Evolutionary conservation across 1,140 invertebrate genomes (phyloP).

Genomic region (Helicoverpa zea): DNA sequence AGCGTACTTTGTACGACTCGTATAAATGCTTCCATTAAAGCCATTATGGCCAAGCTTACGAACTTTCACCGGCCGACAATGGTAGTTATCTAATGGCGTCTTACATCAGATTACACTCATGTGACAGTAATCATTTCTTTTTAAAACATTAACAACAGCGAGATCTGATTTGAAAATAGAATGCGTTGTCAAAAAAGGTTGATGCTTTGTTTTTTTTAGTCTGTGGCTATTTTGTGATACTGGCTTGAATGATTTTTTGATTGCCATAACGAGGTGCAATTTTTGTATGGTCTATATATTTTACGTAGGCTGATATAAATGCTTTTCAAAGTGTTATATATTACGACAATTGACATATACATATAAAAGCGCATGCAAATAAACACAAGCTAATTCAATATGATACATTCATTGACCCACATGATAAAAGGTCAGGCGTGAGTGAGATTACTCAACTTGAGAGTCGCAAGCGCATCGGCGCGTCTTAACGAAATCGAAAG

Average conservation of each 20-base stretch:
- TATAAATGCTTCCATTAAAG: conserved; percentile 29
- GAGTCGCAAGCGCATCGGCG: conserved; percentile 56
- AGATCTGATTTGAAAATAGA: conserved; percentile 14
- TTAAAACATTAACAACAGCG: conserved; percentile 33
- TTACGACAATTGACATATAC: conserved; percentile 17
- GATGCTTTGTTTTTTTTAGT: neutral
- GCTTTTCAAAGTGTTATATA: neutral
- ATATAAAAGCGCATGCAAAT: conserved; percentile 26
- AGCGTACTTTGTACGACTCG: neutral
- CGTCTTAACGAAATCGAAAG: conserved; percentile 76
- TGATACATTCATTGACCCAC: conserved; percentile 1
- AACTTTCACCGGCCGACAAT: conserved; percentile 71
- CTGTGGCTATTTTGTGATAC: neutral
- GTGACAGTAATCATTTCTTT: conserved; percentile 50
- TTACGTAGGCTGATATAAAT: neutral
- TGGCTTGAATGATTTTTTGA: too few species aligned
- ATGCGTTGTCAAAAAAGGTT: neutral
- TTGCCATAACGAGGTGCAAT: too few species aligned
- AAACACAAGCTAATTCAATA: conserved; percentile 3
- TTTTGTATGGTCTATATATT: too few species aligned
- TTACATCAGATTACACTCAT: conserved; percentile 60
- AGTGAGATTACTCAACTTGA: conserved; percentile 45
- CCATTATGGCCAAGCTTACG: conserved; percentile 34
- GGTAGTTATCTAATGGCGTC: conserved; percentile 68
- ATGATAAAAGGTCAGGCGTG: conserved; percentile 42